Conservation (phyloP, 2,113 vertebrate species). For the Proteles cristata region DNA sequence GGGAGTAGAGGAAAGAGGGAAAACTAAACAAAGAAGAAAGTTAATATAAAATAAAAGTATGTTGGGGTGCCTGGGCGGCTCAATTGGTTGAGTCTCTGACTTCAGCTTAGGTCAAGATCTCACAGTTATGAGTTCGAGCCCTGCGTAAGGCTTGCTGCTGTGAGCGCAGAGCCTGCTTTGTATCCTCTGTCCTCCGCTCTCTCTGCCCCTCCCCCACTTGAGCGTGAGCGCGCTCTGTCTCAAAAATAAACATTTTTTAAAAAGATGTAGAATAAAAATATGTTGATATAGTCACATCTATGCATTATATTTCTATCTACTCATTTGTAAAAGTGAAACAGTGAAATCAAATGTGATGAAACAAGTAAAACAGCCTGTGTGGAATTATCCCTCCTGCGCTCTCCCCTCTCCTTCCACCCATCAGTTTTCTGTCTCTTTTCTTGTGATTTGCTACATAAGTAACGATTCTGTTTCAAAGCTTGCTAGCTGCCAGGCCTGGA, state of each 20-base stretch:
- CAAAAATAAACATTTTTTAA: no score
- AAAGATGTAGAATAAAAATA: background rate
- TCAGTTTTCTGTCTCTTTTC: background rate
- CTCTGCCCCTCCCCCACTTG: no score
- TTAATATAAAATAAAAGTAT: background rate
- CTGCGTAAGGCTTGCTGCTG: no score
- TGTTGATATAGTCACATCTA: background rate
- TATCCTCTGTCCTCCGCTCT: no score
- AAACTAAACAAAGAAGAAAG: background rate
- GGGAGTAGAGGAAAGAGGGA: background rate
- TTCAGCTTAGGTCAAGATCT: no score
- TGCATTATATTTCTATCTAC: background rate
- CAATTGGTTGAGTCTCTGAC: no score
- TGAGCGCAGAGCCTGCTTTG: no score
- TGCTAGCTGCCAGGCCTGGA: background rate
- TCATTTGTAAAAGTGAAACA: slow-evolving; percentile 4
- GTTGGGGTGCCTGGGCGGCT: background rate
- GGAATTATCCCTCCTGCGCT: background rate
- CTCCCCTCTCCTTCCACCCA: background rate
- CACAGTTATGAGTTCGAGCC: no score
- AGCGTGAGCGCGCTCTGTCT: no score
- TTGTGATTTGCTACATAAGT: background rate
- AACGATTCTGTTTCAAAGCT: background rate
- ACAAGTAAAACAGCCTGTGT: background rate
- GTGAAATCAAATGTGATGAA: background rate